Conservation (phyloP, 1,140 invertebrate genomes). For the Drosophila serrata region DNA sequence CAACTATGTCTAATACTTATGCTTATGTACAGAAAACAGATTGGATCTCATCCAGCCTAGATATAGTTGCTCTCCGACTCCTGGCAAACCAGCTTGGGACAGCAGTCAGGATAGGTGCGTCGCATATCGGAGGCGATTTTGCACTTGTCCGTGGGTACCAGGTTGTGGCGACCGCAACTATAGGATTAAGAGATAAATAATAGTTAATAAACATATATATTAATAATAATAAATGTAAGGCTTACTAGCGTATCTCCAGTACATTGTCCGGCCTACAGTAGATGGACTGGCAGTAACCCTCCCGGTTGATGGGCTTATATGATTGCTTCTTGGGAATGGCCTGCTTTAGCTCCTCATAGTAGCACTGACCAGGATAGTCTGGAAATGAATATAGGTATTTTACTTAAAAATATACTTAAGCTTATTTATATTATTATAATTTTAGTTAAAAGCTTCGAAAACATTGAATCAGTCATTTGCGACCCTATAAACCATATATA, state of each 20-base stretch:
- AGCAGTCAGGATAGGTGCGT: constrained; percentile 74
- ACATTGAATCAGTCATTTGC: no score
- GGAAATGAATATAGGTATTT: no score
- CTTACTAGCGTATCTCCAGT: constrained; percentile 73
- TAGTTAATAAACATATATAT: not conserved
- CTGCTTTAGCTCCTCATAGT: constrained; percentile 77
- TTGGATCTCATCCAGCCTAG: constrained; percentile 25
- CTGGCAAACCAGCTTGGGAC: constrained; percentile 71
- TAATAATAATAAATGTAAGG: not conserved
- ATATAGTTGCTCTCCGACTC: constrained; percentile 69
- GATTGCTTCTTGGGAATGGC: constrained; percentile 78
- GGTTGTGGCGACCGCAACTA: constrained; percentile 79
- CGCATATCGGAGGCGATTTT: constrained; percentile 72
- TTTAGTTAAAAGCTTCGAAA: no score
- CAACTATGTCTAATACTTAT: constrained; percentile 6
- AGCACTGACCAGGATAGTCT: constrained; percentile 81
- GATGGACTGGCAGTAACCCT: constrained; percentile 73
- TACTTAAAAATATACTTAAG: no score
- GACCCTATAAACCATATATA: no score
- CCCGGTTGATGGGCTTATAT: constrained; percentile 78
- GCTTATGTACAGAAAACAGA: not conserved
- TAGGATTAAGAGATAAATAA: not conserved
- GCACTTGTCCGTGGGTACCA: constrained; percentile 67
- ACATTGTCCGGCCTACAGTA: constrained; percentile 76
- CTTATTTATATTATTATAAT: no score